A percentile compares a stretch with the other conserved stretches of the same genome.
Evolutionary conservation across 1,140 invertebrate genomes (phyloP).

Genomic region (Drosophila kohkoa): DNA sequence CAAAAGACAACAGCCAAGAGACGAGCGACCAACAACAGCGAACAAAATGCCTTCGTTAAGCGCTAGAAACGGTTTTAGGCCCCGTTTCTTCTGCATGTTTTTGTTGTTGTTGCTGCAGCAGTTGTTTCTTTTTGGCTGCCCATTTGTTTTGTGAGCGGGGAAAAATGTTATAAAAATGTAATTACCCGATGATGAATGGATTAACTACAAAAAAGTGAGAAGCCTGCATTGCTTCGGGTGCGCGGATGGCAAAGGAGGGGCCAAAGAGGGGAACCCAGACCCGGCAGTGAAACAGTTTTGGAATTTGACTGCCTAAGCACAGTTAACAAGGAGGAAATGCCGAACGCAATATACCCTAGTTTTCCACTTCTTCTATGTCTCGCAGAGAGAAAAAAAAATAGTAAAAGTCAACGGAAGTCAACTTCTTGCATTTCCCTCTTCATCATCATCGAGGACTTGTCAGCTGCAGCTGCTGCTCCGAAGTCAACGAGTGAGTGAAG

Average conservation of each 20-base stretch:
- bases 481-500: background rate
- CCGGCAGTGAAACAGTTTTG: conserved; percentile 42
- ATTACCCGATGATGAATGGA: conserved; percentile 84
- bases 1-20: conserved; percentile 11
- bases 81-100: conserved; percentile 46
- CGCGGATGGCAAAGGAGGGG: conserved; percentile 42
- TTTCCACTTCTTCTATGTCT: background rate
- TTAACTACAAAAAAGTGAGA: conserved; percentile 81
- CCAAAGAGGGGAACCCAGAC: background rate
- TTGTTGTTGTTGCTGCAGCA: conserved; percentile 47
- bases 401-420: background rate
- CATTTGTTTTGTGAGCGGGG: conserved; percentile 77
- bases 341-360: conserved; percentile 39
- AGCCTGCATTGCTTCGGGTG: conserved; percentile 68
- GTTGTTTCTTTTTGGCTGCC: conserved; percentile 65
- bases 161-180: conserved; percentile 84
- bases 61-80: conserved; percentile 72
- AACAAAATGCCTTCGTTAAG: conserved; percentile 82
- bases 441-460: background rate
- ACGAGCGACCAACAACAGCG: conserved; percentile 50
- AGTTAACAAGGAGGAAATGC: conserved; percentile 61
- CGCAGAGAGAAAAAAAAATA: background rate
- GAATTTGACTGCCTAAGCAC: conserved; percentile 55
- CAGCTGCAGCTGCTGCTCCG: background rate
- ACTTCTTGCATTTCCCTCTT: background rate